Evolutionary conservation across 2,797 vertebrate species (phyloP).

Genomic region (Sebastes cheni): DNA sequence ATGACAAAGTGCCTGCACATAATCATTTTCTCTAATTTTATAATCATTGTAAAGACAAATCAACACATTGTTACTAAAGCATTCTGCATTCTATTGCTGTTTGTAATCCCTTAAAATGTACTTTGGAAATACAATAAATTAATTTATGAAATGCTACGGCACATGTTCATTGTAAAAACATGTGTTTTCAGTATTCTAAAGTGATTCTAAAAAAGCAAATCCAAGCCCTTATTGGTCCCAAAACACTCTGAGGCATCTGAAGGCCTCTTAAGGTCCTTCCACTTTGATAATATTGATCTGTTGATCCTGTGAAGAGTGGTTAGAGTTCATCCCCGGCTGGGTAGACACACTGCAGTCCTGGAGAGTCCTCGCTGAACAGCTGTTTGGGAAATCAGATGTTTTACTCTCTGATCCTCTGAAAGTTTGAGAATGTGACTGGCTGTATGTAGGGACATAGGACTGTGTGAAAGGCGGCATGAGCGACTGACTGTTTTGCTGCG

Average conservation of each 20-base stretch:
- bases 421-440: slow-evolving; percentile 70
- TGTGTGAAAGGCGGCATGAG: slow-evolving; percentile 69
- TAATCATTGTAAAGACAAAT: slow-evolving; percentile 5
- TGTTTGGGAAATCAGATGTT: slow-evolving; percentile 61
- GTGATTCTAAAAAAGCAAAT: slow-evolving; percentile 3
- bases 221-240: slow-evolving; percentile 33
- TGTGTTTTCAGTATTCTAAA: not conserved
- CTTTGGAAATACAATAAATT: slow-evolving; percentile 37
- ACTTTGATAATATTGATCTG: slow-evolving; percentile 88
- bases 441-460: slow-evolving; percentile 60
- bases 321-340: slow-evolving; percentile 34
- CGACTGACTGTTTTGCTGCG: slow-evolving; percentile 62
- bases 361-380: slow-evolving; percentile 63
- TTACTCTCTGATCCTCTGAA: slow-evolving; percentile 68
- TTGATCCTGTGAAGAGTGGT: slow-evolving; percentile 71
- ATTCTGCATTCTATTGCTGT: slow-evolving; percentile 29
- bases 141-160: slow-evolving; percentile 40
- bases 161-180: slow-evolving; percentile 20
- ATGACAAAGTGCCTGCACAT: not conserved
- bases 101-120: slow-evolving; percentile 13
- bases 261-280: slow-evolving; percentile 77
- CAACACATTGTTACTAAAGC: not conserved
- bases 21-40: not conserved
- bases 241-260: not conserved
- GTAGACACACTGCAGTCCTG: slow-evolving; percentile 71